phyloP scores from a whole-genome alignment of 1,140 invertebrate species.

The Drosophila teissieri region DNA sequence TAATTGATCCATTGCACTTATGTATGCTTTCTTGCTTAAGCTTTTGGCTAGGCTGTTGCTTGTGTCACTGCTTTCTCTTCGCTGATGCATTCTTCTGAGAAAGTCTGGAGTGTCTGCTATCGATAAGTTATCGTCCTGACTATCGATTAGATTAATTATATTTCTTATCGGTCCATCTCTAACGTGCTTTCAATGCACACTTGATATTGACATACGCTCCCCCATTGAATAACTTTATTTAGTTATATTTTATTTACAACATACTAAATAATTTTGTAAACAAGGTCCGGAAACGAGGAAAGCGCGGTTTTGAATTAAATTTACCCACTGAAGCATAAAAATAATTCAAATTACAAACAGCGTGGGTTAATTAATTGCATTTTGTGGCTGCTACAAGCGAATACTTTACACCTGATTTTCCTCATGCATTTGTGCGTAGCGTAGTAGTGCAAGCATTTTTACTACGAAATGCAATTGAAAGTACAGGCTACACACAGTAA shows the following conservation, averaged over 20 bases:
- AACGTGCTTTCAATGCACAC: background rate
- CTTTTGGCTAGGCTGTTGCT: slow-evolving; percentile 41
- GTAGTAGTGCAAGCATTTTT: slow-evolving; percentile 33
- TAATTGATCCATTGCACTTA: slow-evolving; percentile 80
- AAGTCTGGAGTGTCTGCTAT: slow-evolving; percentile 18
- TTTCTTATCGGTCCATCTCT: background rate
- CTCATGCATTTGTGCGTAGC: background rate
- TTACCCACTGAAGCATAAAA: slow-evolving; percentile 18
- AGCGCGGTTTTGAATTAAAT: slow-evolving; percentile 34
- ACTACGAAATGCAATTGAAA: slow-evolving; percentile 62
- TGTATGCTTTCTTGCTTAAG: slow-evolving; percentile 36
- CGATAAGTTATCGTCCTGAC: slow-evolving; percentile 20
- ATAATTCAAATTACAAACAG: slow-evolving; percentile 44
- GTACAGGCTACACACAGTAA: slow-evolving; percentile 56
- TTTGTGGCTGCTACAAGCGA: slow-evolving; percentile 35
- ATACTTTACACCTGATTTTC: slow-evolving; percentile 15
- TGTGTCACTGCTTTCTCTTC: slow-evolving; percentile 66
- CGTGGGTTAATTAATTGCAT: slow-evolving; percentile 53
- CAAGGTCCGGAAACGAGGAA: background rate
- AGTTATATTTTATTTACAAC: too few species aligned
- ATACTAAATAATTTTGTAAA: background rate
- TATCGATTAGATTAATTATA: background rate
- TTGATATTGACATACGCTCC: background rate
- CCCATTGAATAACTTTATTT: too few species aligned
- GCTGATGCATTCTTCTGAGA: slow-evolving; percentile 33